Percentiles rank a stretch among this genome's conserved stretches.
Conservation (phyloP, 2,113 vertebrate species). For the Ailuropoda melanoleuca region DNA sequence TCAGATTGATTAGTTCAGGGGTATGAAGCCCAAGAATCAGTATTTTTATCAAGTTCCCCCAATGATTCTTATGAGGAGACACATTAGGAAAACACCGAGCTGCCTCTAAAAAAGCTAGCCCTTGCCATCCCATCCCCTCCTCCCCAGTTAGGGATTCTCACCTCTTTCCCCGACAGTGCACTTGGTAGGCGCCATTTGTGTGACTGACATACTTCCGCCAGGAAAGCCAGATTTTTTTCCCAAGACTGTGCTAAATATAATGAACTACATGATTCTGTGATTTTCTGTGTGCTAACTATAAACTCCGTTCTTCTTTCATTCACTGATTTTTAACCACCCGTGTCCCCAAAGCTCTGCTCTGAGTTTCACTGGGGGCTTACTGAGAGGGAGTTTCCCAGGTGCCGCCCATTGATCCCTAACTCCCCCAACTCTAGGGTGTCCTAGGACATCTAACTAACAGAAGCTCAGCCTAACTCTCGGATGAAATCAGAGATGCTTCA, state of each 20-base stretch:
- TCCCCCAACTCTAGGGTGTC: not conserved
- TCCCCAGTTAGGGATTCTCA: not conserved
- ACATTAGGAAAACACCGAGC: not conserved
- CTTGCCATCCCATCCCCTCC: not conserved
- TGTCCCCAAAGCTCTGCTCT: not conserved
- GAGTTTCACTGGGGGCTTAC: not conserved
- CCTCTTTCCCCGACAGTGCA: fast-evolving
- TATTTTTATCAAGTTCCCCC: not conserved
- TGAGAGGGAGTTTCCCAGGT: fast-evolving
- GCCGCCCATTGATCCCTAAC: not conserved
- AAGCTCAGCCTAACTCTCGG: not conserved
- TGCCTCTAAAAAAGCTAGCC: not conserved
- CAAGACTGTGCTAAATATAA: not conserved
- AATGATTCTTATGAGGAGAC: not conserved
- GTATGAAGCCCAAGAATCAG: too few species aligned
- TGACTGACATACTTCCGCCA: not conserved
- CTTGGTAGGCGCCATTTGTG: not conserved
- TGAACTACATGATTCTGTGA: not conserved
- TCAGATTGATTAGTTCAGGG: not conserved
- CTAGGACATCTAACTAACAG: not conserved
- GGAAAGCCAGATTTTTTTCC: not conserved
- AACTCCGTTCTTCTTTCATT: not conserved
- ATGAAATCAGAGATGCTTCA: not conserved
- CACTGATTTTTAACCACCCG: not conserved
- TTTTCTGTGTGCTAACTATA: not conserved